Percentiles rank a stretch among this genome's conserved stretches.
Evolutionary conservation across 2,797 vertebrate genomes (phyloP).

Genomic region (Characodon lateralis): DNA sequence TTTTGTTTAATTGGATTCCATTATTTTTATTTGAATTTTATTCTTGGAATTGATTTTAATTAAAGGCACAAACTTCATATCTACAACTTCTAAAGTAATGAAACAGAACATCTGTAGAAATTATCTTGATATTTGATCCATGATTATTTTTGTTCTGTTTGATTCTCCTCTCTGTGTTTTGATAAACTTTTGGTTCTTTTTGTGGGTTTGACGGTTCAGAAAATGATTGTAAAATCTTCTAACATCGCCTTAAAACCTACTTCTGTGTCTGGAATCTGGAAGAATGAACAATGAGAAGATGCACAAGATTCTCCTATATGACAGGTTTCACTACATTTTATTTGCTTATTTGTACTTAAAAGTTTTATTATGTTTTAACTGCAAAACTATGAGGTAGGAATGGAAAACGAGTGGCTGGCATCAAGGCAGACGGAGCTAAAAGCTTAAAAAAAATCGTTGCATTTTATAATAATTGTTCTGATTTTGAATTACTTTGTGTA

Average conservation of each 20-base stretch:
- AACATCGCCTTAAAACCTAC: background rate
- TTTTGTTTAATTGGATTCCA: too few species aligned
- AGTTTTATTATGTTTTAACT: background rate
- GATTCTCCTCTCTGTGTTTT: background rate
- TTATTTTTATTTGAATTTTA: too few species aligned
- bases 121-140: background rate
- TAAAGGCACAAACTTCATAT: background rate
- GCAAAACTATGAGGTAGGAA: background rate
- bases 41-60: too few species aligned
- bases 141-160: background rate
- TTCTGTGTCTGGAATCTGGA: background rate
- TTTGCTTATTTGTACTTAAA: background rate
- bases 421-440: background rate
- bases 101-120: background rate
- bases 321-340: background rate
- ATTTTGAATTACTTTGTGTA: background rate
- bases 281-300: background rate
- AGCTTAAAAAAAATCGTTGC: background rate
- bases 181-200: too few species aligned
- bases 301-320: background rate
- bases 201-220: background rate
- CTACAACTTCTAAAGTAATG: background rate
- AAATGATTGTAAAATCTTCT: background rate
- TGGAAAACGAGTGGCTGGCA: background rate
- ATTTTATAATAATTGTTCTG: background rate